A percentile compares a stretch with the other conserved stretches of the same genome.
These are phyloP conservation scores for Zaprionus lineosus DNA, from an alignment of 2,888 invertebrate species.

Conservation along the genomic window DNA sequence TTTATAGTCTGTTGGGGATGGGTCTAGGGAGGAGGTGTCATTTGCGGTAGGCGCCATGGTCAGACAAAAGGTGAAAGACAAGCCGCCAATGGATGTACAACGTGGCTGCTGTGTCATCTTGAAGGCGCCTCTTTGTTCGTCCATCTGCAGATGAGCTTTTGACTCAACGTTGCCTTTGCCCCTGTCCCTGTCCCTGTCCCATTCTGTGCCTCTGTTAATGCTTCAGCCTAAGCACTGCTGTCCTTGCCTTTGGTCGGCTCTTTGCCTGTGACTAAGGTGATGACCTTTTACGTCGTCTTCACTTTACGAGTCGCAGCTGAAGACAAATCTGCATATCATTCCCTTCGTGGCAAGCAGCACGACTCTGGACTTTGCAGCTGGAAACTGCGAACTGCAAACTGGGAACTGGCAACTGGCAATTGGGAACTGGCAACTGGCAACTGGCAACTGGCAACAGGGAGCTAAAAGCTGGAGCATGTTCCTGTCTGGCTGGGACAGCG, in stretches of 20 bases:
- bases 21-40: constrained; percentile 1
- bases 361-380: constrained; percentile 11
- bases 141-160: constrained; percentile 36
- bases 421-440: no score
- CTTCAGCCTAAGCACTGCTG: no score
- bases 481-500: no score
- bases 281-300: constrained; percentile 70
- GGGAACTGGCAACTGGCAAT: no score
- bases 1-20: not conserved
- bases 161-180: constrained; percentile 4
- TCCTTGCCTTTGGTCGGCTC: constrained; percentile 1
- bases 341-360: constrained; percentile 35
- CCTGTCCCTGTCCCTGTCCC: not conserved
- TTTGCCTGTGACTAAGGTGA: constrained; percentile 32
- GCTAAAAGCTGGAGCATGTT: constrained; percentile 1
- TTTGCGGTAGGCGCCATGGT: constrained; percentile 70
- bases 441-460: no score
- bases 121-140: constrained; percentile 66
- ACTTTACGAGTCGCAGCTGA: constrained; percentile 29
- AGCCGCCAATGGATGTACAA: constrained; percentile 27
- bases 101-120: constrained; percentile 67
- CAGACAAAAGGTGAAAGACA: constrained; percentile 70
- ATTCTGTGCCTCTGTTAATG: no score
- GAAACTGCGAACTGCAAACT: no score
- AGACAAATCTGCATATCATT: constrained; percentile 70